Evolutionary conservation across 2,797 vertebrate species (phyloP).

Genomic region (Galagoides demidoff): DNA sequence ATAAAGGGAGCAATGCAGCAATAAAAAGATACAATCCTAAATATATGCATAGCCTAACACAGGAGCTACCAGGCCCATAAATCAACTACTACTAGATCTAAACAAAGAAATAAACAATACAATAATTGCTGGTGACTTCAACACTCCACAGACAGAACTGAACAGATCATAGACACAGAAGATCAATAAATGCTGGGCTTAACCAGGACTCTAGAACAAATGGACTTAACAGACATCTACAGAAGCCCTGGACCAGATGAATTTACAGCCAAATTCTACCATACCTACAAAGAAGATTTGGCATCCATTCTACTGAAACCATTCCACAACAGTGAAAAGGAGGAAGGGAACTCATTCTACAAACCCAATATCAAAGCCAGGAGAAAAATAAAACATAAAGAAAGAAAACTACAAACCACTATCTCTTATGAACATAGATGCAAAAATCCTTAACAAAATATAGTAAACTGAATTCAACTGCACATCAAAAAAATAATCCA

Average conservation of each 20-base stretch:
- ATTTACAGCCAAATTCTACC: too few species aligned
- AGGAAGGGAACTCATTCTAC: too few species aligned
- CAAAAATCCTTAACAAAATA: too few species aligned
- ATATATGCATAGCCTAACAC: not conserved
- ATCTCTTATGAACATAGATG: too few species aligned
- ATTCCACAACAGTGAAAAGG: too few species aligned
- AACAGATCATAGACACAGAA: not conserved
- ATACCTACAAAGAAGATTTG: too few species aligned
- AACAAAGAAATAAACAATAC: not conserved
- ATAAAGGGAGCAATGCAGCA: not conserved
- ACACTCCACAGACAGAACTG: not conserved
- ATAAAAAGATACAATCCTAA: not conserved
- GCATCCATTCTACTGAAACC: too few species aligned
- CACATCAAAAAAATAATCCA: too few species aligned
- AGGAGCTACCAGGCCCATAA: not conserved
- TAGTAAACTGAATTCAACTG: too few species aligned
- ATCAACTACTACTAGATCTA: not conserved
- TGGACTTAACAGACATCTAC: not conserved
- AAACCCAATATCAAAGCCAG: too few species aligned
- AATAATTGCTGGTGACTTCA: not conserved
- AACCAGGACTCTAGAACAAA: not conserved
- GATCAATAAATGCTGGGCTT: not conserved
- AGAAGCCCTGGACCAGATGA: not conserved
- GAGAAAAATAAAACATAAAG: too few species aligned
- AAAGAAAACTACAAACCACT: too few species aligned